Evolutionary conservation across 2,797 vertebrate genomes (phyloP).

Genomic region (Squalus acanthias): DNA sequence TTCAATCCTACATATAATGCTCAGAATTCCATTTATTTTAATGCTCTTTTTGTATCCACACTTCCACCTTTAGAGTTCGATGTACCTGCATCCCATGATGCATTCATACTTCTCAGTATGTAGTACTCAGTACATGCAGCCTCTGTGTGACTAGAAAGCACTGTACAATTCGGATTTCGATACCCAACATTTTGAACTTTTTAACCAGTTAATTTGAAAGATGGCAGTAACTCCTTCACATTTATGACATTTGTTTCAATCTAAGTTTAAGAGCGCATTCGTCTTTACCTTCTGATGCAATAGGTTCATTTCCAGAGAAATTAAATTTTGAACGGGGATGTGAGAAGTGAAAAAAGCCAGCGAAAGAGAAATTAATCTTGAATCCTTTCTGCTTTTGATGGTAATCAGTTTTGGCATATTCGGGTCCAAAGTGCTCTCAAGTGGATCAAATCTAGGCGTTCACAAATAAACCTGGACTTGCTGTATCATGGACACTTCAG

Average conservation of each 20-base stretch:
- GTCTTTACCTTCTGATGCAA: background rate
- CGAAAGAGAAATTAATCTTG: background rate
- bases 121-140: background rate
- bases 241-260: background rate
- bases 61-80: background rate
- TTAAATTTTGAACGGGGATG: background rate
- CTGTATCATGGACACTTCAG: background rate
- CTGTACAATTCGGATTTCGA: background rate
- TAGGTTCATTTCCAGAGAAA: background rate
- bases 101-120: background rate
- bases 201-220: constrained; percentile 5
- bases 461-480: background rate
- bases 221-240: background rate
- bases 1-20: background rate
- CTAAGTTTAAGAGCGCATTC: background rate
- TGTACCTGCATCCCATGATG: background rate
- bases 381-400: constrained; percentile 3
- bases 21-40: background rate
- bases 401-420: background rate
- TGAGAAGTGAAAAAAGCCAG: background rate
- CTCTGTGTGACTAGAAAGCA: background rate
- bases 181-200: background rate
- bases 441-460: background rate
- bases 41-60: background rate
- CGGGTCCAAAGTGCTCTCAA: background rate